Base-by-base conservation (phyloP, 2,888 invertebrate genomes). In the Nomada ruficornis region DNA sequence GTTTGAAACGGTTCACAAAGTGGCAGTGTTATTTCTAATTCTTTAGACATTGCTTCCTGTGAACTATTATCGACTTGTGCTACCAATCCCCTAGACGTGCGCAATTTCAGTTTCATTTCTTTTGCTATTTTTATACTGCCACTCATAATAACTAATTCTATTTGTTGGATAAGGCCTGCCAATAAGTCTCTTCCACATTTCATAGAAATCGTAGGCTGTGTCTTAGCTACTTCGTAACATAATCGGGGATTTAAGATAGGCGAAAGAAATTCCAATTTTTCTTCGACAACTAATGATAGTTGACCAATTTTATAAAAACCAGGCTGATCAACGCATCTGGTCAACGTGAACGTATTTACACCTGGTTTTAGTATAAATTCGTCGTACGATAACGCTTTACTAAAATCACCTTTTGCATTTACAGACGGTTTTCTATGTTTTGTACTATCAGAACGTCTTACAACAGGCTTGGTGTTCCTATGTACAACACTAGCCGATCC, bases 111-210 rank as follows among this genome's bases (percentile, higher is more conserved):
- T 83, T 94, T 94, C 68, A 96, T 95, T 78, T 95, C 95, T 95
- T 96, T 94, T 63, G 96, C 95, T 91, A 98, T 96, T 81, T 95
- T 95, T 77, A 96, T 96, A 94, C 98, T 98, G 2, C 98, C 98
- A 83, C 97, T 97, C 0, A 96, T 96, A 20, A 98, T 95, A 59
- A 96, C 95, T 71, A 98, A 91, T 87, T 96, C 96, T 94, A 98
- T 96, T 26, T 96, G 95, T 93, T 98, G 98, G 87, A 96, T 96
- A 83, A 98, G 95, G 0, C 98, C 98, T 0, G 98, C 97, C 9
- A 98, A 95, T 63, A 98, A 94, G 89, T 97, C 97, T 84, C 96
- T 96, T 63, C 95, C 93, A 89, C 94, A 94, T 91, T 96, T 93
- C 88, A 96, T 89, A 89, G 94, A 93, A 89, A 95, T 92, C 2